These are phyloP conservation scores for Bradynema listronoti DNA, from an alignment of 1,140 invertebrate genomes.

Conservation along the genomic window DNA sequence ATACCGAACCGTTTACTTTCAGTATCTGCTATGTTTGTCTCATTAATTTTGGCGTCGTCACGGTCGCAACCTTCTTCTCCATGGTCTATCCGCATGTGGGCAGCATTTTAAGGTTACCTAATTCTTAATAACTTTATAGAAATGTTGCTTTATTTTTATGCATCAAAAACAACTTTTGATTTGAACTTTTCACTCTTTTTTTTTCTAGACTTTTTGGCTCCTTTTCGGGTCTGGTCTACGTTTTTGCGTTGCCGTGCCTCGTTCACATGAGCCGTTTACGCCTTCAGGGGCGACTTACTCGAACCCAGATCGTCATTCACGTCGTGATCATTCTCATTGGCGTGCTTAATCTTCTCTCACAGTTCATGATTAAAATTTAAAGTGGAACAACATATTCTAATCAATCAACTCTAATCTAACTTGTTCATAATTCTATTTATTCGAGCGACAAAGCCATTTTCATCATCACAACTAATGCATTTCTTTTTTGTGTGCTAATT, in stretches of 20 bases:
- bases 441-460: too few relatives aligned
- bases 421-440: conserved; percentile 8
- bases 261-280: conserved; percentile 69
- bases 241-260: conserved; percentile 74
- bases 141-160: background rate
- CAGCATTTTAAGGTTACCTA: conserved; percentile 72
- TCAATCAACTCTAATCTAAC: background rate
- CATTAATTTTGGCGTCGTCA: conserved; percentile 61
- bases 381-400: background rate
- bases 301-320: conserved; percentile 54
- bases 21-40: conserved; percentile 60
- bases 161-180: background rate
- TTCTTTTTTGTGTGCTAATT: too few relatives aligned
- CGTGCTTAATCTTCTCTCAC: conserved; percentile 60
- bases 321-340: conserved; percentile 59
- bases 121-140: conserved; percentile 5
- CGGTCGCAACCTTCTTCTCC: conserved; percentile 73
- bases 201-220: conserved; percentile 73
- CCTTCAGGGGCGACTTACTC: conserved; percentile 64
- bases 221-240: conserved; percentile 74
- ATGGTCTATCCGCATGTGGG: conserved; percentile 78
- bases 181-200: conserved; percentile 6
- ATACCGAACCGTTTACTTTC: too few relatives aligned
- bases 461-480: background rate
- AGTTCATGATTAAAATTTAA: conserved; percentile 60